Evolutionary conservation across 2,888 invertebrate species (phyloP).

Genomic region (Acrocera orbiculus): DNA sequence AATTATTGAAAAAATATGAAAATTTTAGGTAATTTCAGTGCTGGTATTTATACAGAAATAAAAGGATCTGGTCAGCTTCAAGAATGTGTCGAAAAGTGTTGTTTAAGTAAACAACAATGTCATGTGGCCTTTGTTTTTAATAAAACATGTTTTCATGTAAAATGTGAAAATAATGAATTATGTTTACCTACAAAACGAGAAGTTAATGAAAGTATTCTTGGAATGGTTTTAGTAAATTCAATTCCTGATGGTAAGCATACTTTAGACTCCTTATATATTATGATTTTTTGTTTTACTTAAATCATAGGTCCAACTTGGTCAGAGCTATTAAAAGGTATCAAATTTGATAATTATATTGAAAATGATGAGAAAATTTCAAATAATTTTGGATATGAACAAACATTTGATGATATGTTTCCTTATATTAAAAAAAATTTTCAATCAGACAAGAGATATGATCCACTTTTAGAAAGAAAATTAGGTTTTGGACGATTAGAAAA

Average conservation of each 20-base stretch:
- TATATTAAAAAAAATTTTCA: neutral
- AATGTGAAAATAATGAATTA: conserved; percentile 49
- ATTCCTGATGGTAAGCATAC: conserved; percentile 35
- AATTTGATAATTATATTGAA: conserved; percentile 25
- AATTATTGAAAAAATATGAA: no score
- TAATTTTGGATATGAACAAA: conserved; percentile 16
- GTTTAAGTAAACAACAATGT: conserved; percentile 34
- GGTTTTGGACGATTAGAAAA: conserved; percentile 16
- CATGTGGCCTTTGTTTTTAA: conserved; percentile 66
- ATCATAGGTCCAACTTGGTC: no score
- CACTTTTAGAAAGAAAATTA: conserved; percentile 19
- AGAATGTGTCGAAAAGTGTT: conserved; percentile 47
- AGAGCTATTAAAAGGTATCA: neutral
- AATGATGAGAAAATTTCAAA: no score
- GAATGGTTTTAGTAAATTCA: conserved; percentile 63
- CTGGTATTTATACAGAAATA: no score
- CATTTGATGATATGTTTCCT: conserved; percentile 13
- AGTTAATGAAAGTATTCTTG: conserved; percentile 44
- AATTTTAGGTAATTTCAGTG: no score
- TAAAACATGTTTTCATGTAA: conserved; percentile 57
- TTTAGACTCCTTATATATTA: conserved; percentile 8
- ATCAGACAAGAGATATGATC: conserved; percentile 8
- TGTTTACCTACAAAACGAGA: conserved; percentile 48
- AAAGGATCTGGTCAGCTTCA: no score
- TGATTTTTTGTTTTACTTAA: no score